Conservation (phyloP, 2,888 invertebrate genomes). For the Mimas tiliae region DNA sequence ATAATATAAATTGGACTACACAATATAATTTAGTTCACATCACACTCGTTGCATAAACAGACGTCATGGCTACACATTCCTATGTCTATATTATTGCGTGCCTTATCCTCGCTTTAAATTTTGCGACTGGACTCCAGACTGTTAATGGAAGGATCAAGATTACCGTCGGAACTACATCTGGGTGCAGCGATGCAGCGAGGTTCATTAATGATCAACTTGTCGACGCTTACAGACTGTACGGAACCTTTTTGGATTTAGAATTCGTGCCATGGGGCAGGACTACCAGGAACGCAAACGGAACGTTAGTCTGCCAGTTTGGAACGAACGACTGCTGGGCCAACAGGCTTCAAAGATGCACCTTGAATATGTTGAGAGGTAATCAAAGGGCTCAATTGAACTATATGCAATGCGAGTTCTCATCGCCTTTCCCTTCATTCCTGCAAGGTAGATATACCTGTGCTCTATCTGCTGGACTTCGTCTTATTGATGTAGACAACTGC, state of each 20-base stretch:
- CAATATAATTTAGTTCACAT: slow-evolving; percentile 36
- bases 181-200: slow-evolving; percentile 61
- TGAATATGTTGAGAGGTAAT: slow-evolving; percentile 56
- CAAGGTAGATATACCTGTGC: slow-evolving; percentile 63
- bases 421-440: slow-evolving; percentile 51
- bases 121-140: slow-evolving; percentile 45
- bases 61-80: slow-evolving; percentile 45
- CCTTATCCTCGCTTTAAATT: slow-evolving; percentile 37
- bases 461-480: slow-evolving; percentile 52
- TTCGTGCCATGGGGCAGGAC: slow-evolving; percentile 78
- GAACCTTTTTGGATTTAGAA: slow-evolving; percentile 63
- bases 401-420: slow-evolving; percentile 69
- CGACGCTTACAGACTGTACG: slow-evolving; percentile 58
- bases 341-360: slow-evolving; percentile 67
- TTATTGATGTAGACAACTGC: slow-evolving; percentile 63
- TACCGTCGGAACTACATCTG: slow-evolving; percentile 63
- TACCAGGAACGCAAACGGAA: slow-evolving; percentile 46
- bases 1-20: slow-evolving; percentile 32
- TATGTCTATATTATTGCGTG: slow-evolving; percentile 35
- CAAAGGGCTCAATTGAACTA: slow-evolving; percentile 64
- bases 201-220: slow-evolving; percentile 58
- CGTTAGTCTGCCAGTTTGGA: slow-evolving; percentile 61
- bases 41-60: slow-evolving; percentile 30
- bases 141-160: slow-evolving; percentile 68
- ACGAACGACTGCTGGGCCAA: slow-evolving; percentile 73